These are phyloP conservation scores for Tetranychus cinnabarinus DNA, from an alignment of 1,140 invertebrate species.

Conservation along the genomic window DNA sequence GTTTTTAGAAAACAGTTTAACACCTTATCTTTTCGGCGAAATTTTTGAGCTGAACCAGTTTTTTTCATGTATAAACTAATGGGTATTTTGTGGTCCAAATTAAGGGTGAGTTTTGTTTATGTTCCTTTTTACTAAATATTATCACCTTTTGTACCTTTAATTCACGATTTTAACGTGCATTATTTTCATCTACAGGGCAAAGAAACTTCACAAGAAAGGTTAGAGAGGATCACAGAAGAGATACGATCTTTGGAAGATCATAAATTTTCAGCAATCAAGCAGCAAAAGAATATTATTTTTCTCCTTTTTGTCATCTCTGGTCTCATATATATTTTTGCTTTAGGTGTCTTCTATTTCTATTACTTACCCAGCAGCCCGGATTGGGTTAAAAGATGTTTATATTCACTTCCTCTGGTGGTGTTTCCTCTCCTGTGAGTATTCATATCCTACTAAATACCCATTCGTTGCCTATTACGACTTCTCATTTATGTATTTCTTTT, in stretches of 20 bases:
- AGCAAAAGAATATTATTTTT: conserved; percentile 49
- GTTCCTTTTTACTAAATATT: too few species aligned
- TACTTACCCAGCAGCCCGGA: background rate
- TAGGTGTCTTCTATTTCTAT: conserved; percentile 50
- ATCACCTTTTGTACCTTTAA: too few species aligned
- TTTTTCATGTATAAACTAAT: too few species aligned
- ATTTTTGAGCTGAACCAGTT: too few species aligned
- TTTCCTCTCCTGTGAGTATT: conserved; percentile 1
- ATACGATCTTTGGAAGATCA: conserved; percentile 55
- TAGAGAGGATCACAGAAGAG: conserved; percentile 51
- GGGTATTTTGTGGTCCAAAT: too few species aligned
- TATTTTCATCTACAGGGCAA: background rate
- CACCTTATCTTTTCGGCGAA: too few species aligned
- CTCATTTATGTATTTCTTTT: background rate
- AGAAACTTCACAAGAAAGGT: conserved; percentile 23
- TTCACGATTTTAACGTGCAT: too few species aligned
- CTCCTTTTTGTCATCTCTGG: conserved; percentile 53
- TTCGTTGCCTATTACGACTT: background rate
- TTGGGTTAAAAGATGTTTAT: background rate
- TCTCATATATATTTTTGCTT: conserved; percentile 46
- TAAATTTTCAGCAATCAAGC: conserved; percentile 45
- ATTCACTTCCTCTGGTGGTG: background rate
- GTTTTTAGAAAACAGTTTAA: too few species aligned
- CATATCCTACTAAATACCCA: background rate
- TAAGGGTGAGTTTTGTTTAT: too few species aligned